These are phyloP conservation scores for Hirtodrosophila histrioides DNA, from an alignment of 2,888 invertebrate genomes.

Conservation along the genomic window DNA sequence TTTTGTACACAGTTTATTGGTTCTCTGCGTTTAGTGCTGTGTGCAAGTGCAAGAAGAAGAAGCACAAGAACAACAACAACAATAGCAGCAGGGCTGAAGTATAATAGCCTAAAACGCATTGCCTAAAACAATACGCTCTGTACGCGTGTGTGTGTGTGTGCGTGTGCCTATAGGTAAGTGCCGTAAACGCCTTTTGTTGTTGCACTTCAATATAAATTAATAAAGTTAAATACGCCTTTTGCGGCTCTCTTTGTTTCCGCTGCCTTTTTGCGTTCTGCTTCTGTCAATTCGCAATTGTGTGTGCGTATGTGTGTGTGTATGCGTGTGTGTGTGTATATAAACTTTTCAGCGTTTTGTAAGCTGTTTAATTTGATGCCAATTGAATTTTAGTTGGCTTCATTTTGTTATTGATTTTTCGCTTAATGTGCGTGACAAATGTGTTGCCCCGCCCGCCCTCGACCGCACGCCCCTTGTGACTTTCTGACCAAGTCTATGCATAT, in stretches of 20 bases:
- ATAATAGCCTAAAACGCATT: too few species aligned
- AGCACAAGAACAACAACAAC: slow-evolving; percentile 9
- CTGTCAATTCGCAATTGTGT: not conserved
- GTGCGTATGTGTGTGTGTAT: not conserved
- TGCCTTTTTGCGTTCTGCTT: too few species aligned
- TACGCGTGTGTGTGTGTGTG: slow-evolving; percentile 13
- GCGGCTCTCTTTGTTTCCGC: slow-evolving; percentile 32
- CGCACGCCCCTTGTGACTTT: not conserved
- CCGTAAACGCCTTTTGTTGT: slow-evolving; percentile 5
- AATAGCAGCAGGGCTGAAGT: too few species aligned
- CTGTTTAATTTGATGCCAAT: slow-evolving; percentile 24
- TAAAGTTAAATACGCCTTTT: slow-evolving; percentile 10
- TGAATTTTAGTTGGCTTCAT: slow-evolving; percentile 36
- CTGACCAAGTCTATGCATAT: not conserved
- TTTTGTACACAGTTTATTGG: slow-evolving; percentile 6
- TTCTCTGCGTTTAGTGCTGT: slow-evolving; percentile 22
- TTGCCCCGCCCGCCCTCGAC: not conserved
- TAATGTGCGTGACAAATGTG: slow-evolving; percentile 52
- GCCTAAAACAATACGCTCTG: slow-evolving; percentile 16
- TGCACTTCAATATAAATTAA: slow-evolving; percentile 17
- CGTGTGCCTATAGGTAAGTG: slow-evolving; percentile 33
- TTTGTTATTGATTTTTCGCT: slow-evolving; percentile 49
- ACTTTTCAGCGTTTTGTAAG: slow-evolving; percentile 18
- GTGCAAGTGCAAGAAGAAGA: slow-evolving; percentile 24
- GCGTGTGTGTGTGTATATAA: slow-evolving; percentile 21